Evolutionary conservation across 1,140 invertebrate genomes (phyloP).

Genomic region (Lasioglossum albipes): DNA sequence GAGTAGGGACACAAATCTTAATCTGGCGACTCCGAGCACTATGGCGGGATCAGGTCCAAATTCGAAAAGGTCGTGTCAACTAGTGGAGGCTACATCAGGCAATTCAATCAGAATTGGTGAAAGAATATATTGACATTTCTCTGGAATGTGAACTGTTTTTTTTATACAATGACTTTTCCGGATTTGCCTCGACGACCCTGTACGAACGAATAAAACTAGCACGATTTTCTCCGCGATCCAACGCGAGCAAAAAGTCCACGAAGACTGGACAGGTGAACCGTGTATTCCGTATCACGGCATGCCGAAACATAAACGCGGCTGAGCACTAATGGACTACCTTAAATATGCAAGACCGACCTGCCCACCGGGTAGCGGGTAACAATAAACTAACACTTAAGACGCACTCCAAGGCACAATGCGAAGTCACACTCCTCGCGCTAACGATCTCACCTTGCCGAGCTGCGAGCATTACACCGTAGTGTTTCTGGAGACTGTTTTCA

Average conservation of each 20-base stretch:
- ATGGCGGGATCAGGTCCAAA: too few species aligned
- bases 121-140: too few species aligned
- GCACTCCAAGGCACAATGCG: constrained; percentile 73
- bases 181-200: too few species aligned
- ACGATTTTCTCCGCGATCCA: neutral
- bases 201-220: neutral
- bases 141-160: too few species aligned
- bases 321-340: constrained; percentile 68
- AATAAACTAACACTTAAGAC: constrained; percentile 79
- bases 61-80: too few species aligned
- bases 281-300: constrained; percentile 19
- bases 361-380: constrained; percentile 78
- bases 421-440: constrained; percentile 76
- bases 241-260: neutral
- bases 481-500: constrained; percentile 12
- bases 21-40: too few species aligned
- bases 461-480: constrained; percentile 11
- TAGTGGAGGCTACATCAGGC: too few species aligned
- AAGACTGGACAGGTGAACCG: neutral
- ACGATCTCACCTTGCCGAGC: constrained; percentile 73
- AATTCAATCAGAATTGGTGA: too few species aligned
- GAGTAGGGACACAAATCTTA: too few species aligned
- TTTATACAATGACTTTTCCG: too few species aligned
- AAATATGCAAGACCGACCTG: constrained; percentile 75
- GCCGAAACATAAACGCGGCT: constrained; percentile 53